Percentiles rank a stretch among this genome's conserved stretches.
Conservation (phyloP, 2,113 vertebrate genomes). For the Urocolius indicus region DNA sequence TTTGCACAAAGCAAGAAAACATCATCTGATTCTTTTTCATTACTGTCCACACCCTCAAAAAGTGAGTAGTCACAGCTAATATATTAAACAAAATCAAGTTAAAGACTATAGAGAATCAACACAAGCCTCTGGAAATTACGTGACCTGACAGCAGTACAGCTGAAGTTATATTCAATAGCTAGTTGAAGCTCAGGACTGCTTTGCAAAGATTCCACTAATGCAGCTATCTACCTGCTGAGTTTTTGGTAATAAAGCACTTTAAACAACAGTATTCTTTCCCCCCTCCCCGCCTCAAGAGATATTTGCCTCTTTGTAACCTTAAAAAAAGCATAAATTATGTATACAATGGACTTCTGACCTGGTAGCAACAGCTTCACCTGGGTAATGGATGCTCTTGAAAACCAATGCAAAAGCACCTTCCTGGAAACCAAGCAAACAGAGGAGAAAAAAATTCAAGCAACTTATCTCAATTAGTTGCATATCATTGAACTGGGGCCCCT, state of each 20-base stretch:
- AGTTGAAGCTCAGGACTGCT: background rate
- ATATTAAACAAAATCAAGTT: background rate
- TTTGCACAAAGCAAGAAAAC: background rate
- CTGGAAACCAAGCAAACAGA: slow-evolving; percentile 69
- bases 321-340: background rate
- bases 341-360: slow-evolving; percentile 79
- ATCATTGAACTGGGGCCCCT: slow-evolving; percentile 30
- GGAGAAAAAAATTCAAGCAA: background rate
- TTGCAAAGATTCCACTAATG: background rate
- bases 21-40: background rate
- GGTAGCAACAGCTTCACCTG: slow-evolving; percentile 90
- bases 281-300: background rate
- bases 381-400: slow-evolving; percentile 95
- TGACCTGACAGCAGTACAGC: background rate
- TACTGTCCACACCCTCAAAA: background rate
- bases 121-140: background rate
- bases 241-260: background rate
- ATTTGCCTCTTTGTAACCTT: background rate
- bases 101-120: background rate
- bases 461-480: slow-evolving; percentile 5
- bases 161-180: background rate
- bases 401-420: slow-evolving; percentile 95
- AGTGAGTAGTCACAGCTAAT: background rate
- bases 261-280: background rate
- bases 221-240: background rate